Evolutionary conservation across 92 coral and sea anemone species (phyloP), one percentile per base, ranked within the genome.

Genomic region (Palythoa grandis): DNA sequence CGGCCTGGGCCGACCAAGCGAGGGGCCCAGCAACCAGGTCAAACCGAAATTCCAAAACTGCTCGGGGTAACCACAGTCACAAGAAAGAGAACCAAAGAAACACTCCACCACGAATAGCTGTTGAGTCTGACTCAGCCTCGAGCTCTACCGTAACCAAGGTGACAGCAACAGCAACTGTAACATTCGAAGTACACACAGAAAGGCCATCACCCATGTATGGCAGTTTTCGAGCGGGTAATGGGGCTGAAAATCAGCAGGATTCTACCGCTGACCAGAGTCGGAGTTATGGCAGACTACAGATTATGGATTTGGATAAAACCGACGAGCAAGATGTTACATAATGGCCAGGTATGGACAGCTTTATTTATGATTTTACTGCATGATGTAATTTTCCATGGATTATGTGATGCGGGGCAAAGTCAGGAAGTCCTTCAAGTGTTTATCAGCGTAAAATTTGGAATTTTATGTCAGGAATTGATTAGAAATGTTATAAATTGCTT

Each of bases 141-240:
- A 92, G 98, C 76, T 94, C 95, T 57, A 91, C 93, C 1, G 94
- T 94, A 52, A 93, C 98, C 35, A 88, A 94, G 78, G 97, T 94
- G 11, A 94, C 95, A 25, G 95, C 95, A 23, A 93, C 94, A 29
- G 95, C 98, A 29, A 94, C 98, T 69, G 98, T 94, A 39, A 94
- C 95, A 1, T 95, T 94, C 48, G 91, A 92, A 76, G 92, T 94
- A 2, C 95, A 90, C 75, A 86, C 95, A 7, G 97, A 94, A 56
- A 66, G 85, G 15, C 75, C 85, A 0, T 66, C 85, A 50, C 85
- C 84, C 20, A 79, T 79, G 73, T 79, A 80, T 67, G 74, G 74
- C 20, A 67, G 12, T 17, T 66, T 63, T 48, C 53, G 85, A 66
- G 74, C 85, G 73, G 74, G 85, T 20, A 35, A 60, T 66, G 85